Conservation (phyloP, 2,113 vertebrate species). For the Vidua macroura region DNA sequence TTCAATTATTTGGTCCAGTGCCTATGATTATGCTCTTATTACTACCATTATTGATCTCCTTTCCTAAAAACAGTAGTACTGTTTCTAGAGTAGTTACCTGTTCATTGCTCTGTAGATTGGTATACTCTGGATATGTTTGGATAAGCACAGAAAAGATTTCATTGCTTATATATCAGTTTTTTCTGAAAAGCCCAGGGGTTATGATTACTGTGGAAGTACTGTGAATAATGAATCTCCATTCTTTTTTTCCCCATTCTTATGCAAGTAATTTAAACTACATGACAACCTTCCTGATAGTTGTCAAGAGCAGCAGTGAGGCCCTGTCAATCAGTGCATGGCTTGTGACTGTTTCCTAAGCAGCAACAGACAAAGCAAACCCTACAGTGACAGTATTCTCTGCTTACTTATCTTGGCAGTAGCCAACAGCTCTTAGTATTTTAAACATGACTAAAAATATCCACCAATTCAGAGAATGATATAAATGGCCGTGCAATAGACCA, state of each 20-base stretch:
- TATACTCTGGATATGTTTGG: background rate
- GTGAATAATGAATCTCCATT: background rate
- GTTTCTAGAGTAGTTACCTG: background rate
- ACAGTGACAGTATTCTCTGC: slow-evolving; percentile 9
- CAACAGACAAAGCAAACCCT: slow-evolving; percentile 24
- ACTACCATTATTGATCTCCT: background rate
- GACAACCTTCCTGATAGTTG: background rate
- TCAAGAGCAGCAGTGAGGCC: background rate
- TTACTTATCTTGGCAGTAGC: slow-evolving; percentile 28
- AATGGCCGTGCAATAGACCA: slow-evolving; percentile 9
- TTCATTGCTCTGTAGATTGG: background rate
- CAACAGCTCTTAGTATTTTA: slow-evolving; percentile 45
- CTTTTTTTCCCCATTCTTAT: background rate
- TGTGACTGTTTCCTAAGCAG: slow-evolving; percentile 19
- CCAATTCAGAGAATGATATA: slow-evolving; percentile 30
- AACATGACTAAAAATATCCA: slow-evolving; percentile 35
- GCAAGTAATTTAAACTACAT: background rate
- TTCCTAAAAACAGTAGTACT: background rate
- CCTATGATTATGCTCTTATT: background rate
- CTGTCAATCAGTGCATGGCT: slow-evolving; percentile 27
- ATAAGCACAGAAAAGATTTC: background rate
- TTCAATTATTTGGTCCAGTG: background rate
- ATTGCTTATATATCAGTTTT: background rate
- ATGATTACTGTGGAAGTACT: background rate
- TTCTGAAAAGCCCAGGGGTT: slow-evolving; percentile 9